phyloP scores from a whole-genome alignment of 2,113 vertebrate genomes.

The Vanacampus margaritifer region DNA sequence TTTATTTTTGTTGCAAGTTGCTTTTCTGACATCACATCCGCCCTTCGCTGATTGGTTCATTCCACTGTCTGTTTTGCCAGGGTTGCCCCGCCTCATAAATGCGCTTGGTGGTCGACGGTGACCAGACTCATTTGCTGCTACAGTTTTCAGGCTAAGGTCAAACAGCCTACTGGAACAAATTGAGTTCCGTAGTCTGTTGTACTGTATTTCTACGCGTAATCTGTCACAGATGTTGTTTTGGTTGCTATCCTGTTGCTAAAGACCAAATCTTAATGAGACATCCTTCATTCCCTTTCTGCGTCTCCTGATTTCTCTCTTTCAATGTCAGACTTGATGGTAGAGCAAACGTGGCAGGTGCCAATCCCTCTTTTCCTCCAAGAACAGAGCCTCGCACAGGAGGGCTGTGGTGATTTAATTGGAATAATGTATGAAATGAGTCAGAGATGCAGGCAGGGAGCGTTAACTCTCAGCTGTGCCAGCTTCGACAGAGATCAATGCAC shows the following conservation, averaged over 20 bases:
- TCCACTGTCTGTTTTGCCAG: too few species aligned
- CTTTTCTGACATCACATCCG: too few species aligned
- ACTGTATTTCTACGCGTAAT: constrained; percentile 29
- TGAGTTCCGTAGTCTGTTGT: neutral
- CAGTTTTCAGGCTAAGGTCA: neutral
- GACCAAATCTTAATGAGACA: constrained; percentile 11
- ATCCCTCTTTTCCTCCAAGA: constrained; percentile 36
- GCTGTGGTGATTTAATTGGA: constrained; percentile 73
- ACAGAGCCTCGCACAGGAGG: constrained; percentile 42
- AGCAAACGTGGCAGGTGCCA: constrained; percentile 58
- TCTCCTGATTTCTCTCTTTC: constrained; percentile 18
- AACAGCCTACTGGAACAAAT: neutral
- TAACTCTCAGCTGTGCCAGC: constrained; percentile 70
- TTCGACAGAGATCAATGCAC: constrained; percentile 81
- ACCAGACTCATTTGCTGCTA: neutral
- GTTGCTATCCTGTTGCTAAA: constrained; percentile 10
- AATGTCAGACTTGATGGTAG: constrained; percentile 40
- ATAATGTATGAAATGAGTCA: constrained; percentile 78
- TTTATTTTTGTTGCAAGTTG: too few species aligned
- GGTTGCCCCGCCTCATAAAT: too few species aligned
- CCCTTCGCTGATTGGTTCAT: too few species aligned
- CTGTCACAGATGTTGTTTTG: constrained; percentile 30
- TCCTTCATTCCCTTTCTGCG: constrained; percentile 15
- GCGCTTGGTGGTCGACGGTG: too few species aligned
- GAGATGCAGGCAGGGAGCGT: constrained; percentile 65